Evolutionary conservation across 1,140 invertebrate genomes (phyloP), one percentile per base, ranked within the genome.

Genomic region (Sitobion miscanthi): DNA sequence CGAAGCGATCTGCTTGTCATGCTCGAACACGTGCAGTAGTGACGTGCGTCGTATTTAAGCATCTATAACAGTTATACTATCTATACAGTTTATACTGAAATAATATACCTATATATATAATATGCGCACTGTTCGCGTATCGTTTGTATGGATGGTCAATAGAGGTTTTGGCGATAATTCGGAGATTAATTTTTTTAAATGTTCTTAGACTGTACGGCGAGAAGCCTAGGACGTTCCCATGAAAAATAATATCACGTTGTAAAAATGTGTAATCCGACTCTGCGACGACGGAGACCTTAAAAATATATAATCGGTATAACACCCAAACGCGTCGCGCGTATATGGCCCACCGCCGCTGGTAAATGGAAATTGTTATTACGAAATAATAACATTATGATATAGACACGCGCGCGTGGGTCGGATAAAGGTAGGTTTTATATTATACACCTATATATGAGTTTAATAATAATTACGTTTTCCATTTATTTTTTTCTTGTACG

Each of bases 231-330:
- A 49, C 17, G 47, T 87, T 54, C 87, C 87, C 14, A 21, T 52
- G 87, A 54, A 89, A 89, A 89, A 38, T 54, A 89, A 89, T 89
- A 89, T 89, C 87, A 25, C 87, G 49, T 25, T 54, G 49, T 89
- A 49, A 38, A 54, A 89, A 89, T 54, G 42, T 38, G 87, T 89
- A 89, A 89, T 54, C 87, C 49, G 87, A 54, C n/a, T 25, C 62
- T 17, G 4, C 87, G n/a, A 89, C 49, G 49, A 35, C 49, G 2
- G 87, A 89, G 87, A 54, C 87, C 87, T 89, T 89, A 89, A 89
- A 89, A 89, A 89, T 89, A 38, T 89, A 35, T 49, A 30, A 89
- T 54, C n/a, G 42, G 42, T 89, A 89, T 89, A 54, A 54, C 47
- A 52, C 85, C 30, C 62, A 77, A 77, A 77, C 62, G 62, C 62